These are phyloP conservation scores for Onychomys torridus DNA, from an alignment of 2,797 vertebrate species.

Conservation along the genomic window DNA sequence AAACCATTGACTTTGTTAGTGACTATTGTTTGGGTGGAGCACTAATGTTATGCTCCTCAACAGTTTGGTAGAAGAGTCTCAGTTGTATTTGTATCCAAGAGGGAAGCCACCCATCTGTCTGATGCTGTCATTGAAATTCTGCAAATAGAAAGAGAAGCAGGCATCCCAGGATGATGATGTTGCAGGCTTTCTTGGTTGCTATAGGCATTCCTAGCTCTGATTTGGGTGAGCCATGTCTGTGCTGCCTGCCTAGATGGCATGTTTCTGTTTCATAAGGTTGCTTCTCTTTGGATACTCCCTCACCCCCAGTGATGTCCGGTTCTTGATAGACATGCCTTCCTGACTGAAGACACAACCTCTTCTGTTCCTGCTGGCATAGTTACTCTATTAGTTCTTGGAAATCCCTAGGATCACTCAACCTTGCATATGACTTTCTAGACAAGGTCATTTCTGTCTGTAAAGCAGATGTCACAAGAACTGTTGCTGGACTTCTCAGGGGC, in stretches of 20 bases:
- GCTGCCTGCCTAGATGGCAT: neutral
- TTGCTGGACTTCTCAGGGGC: neutral
- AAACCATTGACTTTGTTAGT: slow-evolving; percentile 11
- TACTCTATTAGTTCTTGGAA: neutral
- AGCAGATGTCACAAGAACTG: neutral
- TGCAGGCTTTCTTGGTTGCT: neutral
- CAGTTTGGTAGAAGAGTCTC: slow-evolving; percentile 18
- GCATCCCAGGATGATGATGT: neutral
- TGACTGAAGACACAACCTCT: neutral
- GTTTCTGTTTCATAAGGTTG: neutral
- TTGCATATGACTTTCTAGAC: neutral
- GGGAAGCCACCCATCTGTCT: neutral
- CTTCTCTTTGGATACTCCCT: neutral
- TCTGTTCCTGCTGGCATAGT: neutral
- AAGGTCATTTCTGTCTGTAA: neutral
- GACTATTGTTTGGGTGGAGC: slow-evolving; percentile 17
- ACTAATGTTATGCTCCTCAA: neutral
- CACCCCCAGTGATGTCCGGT: neutral
- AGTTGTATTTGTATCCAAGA: neutral
- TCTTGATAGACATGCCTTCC: neutral
- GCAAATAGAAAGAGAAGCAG: neutral
- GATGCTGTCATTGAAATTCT: neutral
- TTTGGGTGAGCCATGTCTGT: neutral
- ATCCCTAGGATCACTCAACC: neutral
- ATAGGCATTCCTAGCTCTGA: neutral